Evolutionary conservation across 1,140 invertebrate genomes (phyloP), one percentile per base, ranked within the genome.

Genomic region (Cydia pomonella): DNA sequence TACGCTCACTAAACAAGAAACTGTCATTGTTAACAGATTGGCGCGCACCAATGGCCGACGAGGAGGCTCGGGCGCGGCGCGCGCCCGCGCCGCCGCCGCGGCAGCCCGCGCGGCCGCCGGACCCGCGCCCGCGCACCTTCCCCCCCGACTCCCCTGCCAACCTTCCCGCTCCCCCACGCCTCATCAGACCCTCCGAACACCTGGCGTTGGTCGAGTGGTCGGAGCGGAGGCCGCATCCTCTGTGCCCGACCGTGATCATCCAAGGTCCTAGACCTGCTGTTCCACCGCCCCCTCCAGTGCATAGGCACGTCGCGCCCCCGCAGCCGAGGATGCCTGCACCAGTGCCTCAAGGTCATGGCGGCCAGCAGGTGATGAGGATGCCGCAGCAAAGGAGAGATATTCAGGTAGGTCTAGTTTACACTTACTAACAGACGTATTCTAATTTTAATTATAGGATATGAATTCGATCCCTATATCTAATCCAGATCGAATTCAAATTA

Each of bases 1-100:
- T n/a, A n/a, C n/a, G n/a, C 29, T 50, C 21, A 23, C 18, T 59
- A 59, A 59, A 9, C 18, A 21, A 50, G 21, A 10, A 23, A 23
- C 21, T 59, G 9, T 59, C 7, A 59, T 85, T 80, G 73, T 80
- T 72, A 41, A 41, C 83, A 92, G 90, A 92, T 92, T 92, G 90
- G 90, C 90, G 90, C 88, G 88, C 88, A 79, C 90, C 90, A 83
- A 92, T 92, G 90, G 80, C 87, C 73, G 90, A 92, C 77, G 90
- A 90, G 83, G 88, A 90, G 84, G 87, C 80, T 62, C 82, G 87
- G 83, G 82, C 82, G 73, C 82, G 87, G 76, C 86, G 87, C 76
- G 81, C 82, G 73, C 84, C 86, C 59, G 82, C 87, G 79, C 86
- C 88, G 59, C 88, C 87, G 82, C 88, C 86, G 75, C 86, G 84